A percentile compares a stretch with the other conserved stretches of the same genome.
Evolutionary conservation across 2,888 invertebrate genomes (phyloP).

Genomic region (Pristionchus fissidentatus): DNA sequence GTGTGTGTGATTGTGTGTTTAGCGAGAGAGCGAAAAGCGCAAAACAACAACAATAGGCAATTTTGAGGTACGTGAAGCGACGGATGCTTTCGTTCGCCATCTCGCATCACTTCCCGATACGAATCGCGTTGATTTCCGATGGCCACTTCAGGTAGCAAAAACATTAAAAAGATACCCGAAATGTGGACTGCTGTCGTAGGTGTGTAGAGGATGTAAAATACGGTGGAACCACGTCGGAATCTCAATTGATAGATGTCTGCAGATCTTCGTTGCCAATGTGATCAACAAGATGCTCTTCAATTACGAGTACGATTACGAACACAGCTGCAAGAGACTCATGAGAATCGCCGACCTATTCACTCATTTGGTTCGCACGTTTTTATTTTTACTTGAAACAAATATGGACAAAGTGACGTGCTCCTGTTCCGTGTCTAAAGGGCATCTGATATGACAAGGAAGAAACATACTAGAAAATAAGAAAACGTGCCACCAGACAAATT

Average conservation of each 20-base stretch:
- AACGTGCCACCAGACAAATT: no score
- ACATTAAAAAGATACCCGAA: no score
- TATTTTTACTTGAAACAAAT: neutral
- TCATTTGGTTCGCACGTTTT: neutral
- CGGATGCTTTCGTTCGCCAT: neutral
- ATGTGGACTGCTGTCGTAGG: no score
- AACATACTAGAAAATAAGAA: no score
- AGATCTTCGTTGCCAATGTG: neutral
- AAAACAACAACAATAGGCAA: no score
- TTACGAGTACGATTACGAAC: neutral
- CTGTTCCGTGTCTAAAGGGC: no score
- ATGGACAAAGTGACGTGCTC: no score
- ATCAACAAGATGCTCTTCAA: neutral
- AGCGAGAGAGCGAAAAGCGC: no score
- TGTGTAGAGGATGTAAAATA: no score
- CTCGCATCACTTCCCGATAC: neutral
- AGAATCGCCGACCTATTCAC: conserved; percentile 24
- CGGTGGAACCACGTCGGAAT: no score
- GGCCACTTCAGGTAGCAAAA: conserved; percentile 12
- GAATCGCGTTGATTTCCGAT: neutral
- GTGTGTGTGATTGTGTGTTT: no score
- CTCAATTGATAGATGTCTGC: neutral
- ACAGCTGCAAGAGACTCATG: neutral
- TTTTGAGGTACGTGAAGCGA: conserved; percentile 14
- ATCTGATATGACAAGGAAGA: no score